These are phyloP conservation scores for Bedellia somnulentella DNA, from an alignment of 2,888 invertebrate genomes.

Conservation along the genomic window DNA sequence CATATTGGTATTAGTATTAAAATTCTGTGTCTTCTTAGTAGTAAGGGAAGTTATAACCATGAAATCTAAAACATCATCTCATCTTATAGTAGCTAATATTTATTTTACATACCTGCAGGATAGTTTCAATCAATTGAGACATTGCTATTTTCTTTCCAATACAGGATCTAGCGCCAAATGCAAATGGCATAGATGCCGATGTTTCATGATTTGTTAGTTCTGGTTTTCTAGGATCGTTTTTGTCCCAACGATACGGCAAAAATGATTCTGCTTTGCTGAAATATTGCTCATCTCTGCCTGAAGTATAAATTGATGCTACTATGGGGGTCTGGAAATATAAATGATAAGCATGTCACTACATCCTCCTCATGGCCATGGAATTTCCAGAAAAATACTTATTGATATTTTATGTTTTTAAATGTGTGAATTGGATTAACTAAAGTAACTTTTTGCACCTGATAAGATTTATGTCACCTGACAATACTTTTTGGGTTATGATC, in stretches of 20 bases:
- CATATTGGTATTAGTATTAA: background rate
- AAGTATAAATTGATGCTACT: slow-evolving; percentile 82
- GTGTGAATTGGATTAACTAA: no score
- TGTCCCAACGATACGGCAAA: slow-evolving; percentile 76
- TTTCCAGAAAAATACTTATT: no score
- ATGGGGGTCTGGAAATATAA: slow-evolving; percentile 68
- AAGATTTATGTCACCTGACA: no score
- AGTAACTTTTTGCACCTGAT: no score
- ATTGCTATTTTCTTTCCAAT: slow-evolving; percentile 82
- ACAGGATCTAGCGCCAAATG: slow-evolving; percentile 80
- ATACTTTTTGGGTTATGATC: no score
- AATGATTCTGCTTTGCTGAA: slow-evolving; percentile 71
- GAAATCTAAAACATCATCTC: no score
- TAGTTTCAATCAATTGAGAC: slow-evolving; percentile 68
- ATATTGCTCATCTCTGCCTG: slow-evolving; percentile 71
- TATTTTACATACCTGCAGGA: slow-evolving; percentile 72
- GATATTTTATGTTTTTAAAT: no score
- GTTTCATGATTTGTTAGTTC: slow-evolving; percentile 50
- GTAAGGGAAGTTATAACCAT: no score
- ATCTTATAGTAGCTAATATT: no score
- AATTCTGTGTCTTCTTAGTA: background rate
- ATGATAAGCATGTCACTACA: slow-evolving; percentile 1
- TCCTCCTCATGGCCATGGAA: no score
- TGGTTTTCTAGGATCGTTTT: slow-evolving; percentile 46
- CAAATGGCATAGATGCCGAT: slow-evolving; percentile 79